A percentile compares a stretch with the other conserved stretches of the same genome.
phyloP scores from a whole-genome alignment of 2,797 vertebrate genomes.

The Neosilurus mollespiculum region DNA sequence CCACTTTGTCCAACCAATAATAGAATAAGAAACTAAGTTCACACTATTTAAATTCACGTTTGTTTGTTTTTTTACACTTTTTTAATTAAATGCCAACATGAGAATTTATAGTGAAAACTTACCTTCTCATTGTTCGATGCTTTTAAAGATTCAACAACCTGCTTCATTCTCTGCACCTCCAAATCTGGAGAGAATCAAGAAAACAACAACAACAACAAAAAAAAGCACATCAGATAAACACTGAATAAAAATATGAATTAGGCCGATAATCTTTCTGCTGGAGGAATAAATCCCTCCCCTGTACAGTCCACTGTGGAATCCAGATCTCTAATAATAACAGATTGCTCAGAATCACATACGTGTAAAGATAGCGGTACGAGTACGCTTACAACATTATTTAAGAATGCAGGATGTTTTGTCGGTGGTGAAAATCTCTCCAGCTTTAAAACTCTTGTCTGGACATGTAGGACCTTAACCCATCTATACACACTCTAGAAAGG shows the following conservation, averaged over 20 bases:
- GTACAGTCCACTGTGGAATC: background rate
- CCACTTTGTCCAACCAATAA: too few species aligned
- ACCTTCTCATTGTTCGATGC: slow-evolving; percentile 92
- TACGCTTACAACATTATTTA: slow-evolving; percentile 8
- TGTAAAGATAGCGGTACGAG: background rate
- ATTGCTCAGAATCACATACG: too few species aligned
- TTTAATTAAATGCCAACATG: too few species aligned
- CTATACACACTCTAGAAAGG: background rate
- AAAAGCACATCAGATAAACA: background rate
- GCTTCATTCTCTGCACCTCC: slow-evolving; percentile 90
- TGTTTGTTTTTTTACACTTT: background rate
- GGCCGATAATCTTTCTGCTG: background rate
- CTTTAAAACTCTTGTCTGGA: slow-evolving; percentile 44
- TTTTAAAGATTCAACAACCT: slow-evolving; percentile 82
- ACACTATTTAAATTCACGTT: background rate
- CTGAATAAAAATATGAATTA: background rate
- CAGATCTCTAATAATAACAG: background rate
- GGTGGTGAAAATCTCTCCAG: slow-evolving; percentile 5
- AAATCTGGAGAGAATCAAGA: slow-evolving; percentile 70
- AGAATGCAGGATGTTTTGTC: slow-evolving; percentile 1
- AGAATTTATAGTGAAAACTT: slow-evolving; percentile 22
- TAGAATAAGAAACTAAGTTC: background rate
- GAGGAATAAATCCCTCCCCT: background rate
- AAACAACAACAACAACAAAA: background rate
- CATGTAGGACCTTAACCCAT: slow-evolving; percentile 52